Evolutionary conservation across 2,113 vertebrate species (phyloP).

Genomic region (Lanius ludovicianus): DNA sequence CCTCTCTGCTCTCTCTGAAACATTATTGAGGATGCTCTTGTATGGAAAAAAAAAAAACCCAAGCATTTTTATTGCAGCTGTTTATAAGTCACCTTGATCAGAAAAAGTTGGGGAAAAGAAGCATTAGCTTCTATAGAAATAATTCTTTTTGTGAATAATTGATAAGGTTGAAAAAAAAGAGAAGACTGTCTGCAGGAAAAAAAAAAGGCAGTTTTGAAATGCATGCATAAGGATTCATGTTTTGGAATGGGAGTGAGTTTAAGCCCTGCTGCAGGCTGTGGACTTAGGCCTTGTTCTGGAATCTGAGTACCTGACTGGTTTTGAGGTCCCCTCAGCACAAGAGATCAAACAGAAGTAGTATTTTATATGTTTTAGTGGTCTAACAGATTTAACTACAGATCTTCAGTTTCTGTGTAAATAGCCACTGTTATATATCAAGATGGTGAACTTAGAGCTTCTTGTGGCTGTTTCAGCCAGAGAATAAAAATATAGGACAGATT

Average conservation of each 20-base stretch:
- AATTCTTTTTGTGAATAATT: conserved; percentile 33
- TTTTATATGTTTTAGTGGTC: background rate
- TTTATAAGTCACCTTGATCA: conserved; percentile 77
- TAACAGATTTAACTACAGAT: background rate
- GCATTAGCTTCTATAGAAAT: conserved; percentile 8
- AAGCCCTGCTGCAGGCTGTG: background rate
- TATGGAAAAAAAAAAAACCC: background rate
- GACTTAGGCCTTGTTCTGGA: background rate
- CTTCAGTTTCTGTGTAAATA: background rate
- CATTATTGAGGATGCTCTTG: conserved; percentile 71
- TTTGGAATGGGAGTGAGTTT: background rate
- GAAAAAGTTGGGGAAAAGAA: conserved; percentile 58
- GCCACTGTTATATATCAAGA: background rate
- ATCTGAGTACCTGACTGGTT: background rate
- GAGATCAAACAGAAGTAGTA: background rate
- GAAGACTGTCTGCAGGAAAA: background rate
- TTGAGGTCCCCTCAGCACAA: background rate
- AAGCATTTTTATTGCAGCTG: conserved; percentile 69
- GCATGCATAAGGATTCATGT: background rate
- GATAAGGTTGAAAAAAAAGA: background rate
- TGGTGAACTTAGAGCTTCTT: background rate
- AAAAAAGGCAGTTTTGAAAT: background rate
- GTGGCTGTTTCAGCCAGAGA: background rate
- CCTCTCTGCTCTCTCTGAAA: conserved; percentile 71
- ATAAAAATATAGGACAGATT: background rate